Percentiles rank a stretch among this genome's conserved stretches.
These are phyloP conservation scores for Junonia oenone DNA, from an alignment of 2,888 invertebrate genomes.

Conservation along the genomic window DNA sequence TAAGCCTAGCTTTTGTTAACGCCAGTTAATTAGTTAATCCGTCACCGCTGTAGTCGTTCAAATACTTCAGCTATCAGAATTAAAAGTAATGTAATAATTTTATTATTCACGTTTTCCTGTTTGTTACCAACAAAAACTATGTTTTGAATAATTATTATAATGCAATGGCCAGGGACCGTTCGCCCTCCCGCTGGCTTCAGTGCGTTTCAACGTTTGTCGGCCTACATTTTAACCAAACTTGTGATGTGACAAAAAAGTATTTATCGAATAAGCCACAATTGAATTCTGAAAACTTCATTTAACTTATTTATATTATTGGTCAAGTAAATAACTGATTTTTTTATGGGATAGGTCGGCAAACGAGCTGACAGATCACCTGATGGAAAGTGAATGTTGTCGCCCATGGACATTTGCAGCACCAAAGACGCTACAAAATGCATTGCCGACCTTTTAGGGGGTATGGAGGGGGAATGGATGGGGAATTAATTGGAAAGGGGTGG, in stretches of 20 bases:
- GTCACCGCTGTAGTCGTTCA: neutral
- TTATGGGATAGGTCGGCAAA: too few species aligned
- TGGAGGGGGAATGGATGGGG: too few species aligned
- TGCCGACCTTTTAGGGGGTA: too few species aligned
- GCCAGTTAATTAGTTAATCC: too few species aligned
- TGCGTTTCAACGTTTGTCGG: conserved; percentile 53
- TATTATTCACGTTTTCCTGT: conserved; percentile 23
- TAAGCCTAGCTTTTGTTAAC: too few species aligned
- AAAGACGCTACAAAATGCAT: too few species aligned
- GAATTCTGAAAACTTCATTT: neutral
- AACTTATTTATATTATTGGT: neutral
- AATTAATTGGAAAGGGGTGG: too few species aligned
- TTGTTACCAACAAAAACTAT: conserved; percentile 36
- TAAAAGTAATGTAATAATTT: conserved; percentile 19
- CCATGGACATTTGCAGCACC: too few species aligned
- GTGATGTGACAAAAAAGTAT: conserved; percentile 41
- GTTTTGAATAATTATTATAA: conserved; percentile 55
- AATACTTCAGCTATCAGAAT: neutral
- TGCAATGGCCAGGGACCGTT: conserved; percentile 49
- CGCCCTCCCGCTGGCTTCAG: conserved; percentile 52
- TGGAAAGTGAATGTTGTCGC: too few species aligned
- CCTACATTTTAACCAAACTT: conserved; percentile 58
- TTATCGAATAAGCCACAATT: conserved; percentile 38
- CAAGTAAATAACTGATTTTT: neutral
- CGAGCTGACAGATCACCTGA: too few species aligned